phyloP scores from a whole-genome alignment of 2,888 invertebrate species.

The Clostera curtula region DNA sequence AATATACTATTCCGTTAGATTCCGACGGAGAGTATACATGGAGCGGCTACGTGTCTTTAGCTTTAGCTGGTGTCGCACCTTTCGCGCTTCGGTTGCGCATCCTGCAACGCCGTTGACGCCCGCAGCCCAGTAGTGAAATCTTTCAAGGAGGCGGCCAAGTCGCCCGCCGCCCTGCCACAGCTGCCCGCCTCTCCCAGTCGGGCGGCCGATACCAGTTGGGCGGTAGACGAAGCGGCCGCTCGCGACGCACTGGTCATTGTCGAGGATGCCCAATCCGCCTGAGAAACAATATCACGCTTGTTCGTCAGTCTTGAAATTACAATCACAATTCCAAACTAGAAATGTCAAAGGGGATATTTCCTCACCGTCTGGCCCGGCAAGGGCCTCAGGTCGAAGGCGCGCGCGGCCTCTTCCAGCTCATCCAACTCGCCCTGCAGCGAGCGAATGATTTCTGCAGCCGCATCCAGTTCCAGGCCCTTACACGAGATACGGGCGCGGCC shows the following conservation, averaged over 20 bases:
- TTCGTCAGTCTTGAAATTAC: too few species aligned
- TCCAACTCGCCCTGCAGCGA: conserved; percentile 87
- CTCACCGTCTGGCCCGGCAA: conserved; percentile 88
- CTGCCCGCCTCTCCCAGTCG: conserved; percentile 87
- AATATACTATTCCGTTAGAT: too few species aligned
- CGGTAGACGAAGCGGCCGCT: conserved; percentile 87
- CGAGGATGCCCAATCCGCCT: conserved; percentile 66
- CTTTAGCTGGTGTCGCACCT: too few species aligned
- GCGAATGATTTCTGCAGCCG: conserved; percentile 87
- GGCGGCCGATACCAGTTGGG: conserved; percentile 90
- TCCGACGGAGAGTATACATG: too few species aligned
- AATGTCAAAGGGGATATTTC: neutral
- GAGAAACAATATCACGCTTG: conserved; percentile 4
- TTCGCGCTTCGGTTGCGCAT: too few species aligned
- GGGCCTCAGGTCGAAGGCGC: conserved; percentile 82
- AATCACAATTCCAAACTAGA: too few species aligned
- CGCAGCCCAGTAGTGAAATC: conserved; percentile 84
- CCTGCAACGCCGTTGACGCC: conserved; percentile 84
- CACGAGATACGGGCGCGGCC: conserved; percentile 83
- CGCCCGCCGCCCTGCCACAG: conserved; percentile 84
- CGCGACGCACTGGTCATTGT: conserved; percentile 74
- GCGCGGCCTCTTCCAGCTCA: conserved; percentile 85
- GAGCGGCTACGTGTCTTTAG: too few species aligned
- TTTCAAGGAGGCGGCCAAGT: conserved; percentile 83
- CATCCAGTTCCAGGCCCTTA: conserved; percentile 89